Percentiles rank a stretch among this genome's conserved stretches.
Conservation (phyloP, 92 coral and sea anemone species). For the Palythoa grandis region DNA sequence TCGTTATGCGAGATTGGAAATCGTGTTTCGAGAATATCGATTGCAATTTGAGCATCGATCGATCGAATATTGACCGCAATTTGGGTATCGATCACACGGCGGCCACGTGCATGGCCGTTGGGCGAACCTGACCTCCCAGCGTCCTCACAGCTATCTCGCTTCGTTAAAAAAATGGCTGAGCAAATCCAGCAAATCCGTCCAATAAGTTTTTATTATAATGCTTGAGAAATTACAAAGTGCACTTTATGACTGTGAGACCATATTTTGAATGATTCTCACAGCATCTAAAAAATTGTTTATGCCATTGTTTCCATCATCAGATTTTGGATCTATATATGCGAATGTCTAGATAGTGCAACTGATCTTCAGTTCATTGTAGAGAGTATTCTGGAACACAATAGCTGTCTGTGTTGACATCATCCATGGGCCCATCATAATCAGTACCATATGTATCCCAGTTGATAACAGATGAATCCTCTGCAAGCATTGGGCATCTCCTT, state of each 20-base stretch:
- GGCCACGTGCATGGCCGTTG: background rate
- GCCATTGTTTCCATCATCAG: constrained; percentile 35
- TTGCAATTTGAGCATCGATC: too few relatives aligned
- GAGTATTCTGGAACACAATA: constrained; percentile 19
- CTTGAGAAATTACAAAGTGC: too few relatives aligned
- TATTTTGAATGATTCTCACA: background rate
- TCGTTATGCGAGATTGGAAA: too few relatives aligned
- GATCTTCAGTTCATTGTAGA: constrained; percentile 3
- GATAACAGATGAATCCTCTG: constrained; percentile 20
- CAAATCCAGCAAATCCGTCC: constrained; percentile 8
- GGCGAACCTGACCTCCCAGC: background rate
- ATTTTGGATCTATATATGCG: constrained; percentile 22
- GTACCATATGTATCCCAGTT: constrained; percentile 19
- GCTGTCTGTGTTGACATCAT: constrained; percentile 17
- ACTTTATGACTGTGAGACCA: background rate
- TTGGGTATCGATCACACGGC: constrained; percentile 14
- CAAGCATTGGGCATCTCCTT: background rate
- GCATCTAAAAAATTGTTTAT: constrained; percentile 4
- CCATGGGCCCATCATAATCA: constrained; percentile 25
- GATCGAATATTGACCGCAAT: too few relatives aligned
- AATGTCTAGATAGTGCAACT: constrained; percentile 20
- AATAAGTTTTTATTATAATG: too few relatives aligned
- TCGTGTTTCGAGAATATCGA: constrained; percentile 9
- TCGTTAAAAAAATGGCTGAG: constrained; percentile 9
- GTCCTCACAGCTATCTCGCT: constrained; percentile 14